Evolutionary conservation across 2,888 invertebrate species (phyloP).

Genomic region (Drosophila stalkeri): DNA sequence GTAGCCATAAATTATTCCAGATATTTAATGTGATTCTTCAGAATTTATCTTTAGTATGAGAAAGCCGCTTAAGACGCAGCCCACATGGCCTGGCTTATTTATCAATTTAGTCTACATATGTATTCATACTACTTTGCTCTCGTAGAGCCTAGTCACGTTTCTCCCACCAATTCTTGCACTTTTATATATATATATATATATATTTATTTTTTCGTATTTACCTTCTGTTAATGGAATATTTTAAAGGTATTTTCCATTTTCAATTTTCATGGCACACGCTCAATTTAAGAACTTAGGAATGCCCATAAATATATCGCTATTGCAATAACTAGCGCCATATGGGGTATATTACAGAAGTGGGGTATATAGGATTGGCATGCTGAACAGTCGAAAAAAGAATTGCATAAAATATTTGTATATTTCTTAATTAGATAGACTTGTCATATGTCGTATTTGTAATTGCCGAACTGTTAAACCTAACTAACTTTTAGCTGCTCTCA

Average conservation of each 20-base stretch:
- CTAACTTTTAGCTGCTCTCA: too few species aligned
- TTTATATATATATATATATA: background rate
- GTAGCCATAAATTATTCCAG: slow-evolving; percentile 12
- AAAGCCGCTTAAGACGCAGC: background rate
- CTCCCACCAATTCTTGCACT: slow-evolving; percentile 3
- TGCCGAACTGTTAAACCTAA: background rate
- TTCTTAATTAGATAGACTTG: background rate
- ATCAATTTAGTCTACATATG: slow-evolving; percentile 16
- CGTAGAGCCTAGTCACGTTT: slow-evolving; percentile 16
- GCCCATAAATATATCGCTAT: slow-evolving; percentile 34
- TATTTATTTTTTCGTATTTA: slow-evolving; percentile 8
- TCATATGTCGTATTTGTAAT: background rate
- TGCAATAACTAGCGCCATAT: slow-evolving; percentile 26
- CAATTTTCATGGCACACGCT: slow-evolving; percentile 17
- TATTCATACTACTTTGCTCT: background rate
- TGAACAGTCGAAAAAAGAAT: background rate
- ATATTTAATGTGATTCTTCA: background rate
- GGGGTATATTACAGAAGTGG: slow-evolving; percentile 14
- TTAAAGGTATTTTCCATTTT: slow-evolving; percentile 9
- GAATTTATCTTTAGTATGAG: slow-evolving; percentile 13
- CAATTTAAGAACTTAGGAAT: slow-evolving; percentile 32
- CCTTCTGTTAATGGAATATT: background rate
- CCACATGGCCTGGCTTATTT: slow-evolving; percentile 2
- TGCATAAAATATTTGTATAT: background rate
- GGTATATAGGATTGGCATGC: background rate